Percentiles rank a stretch among this genome's conserved stretches.
Conservation (phyloP, 2,113 vertebrate species). For the Amphilophus citrinellus region DNA sequence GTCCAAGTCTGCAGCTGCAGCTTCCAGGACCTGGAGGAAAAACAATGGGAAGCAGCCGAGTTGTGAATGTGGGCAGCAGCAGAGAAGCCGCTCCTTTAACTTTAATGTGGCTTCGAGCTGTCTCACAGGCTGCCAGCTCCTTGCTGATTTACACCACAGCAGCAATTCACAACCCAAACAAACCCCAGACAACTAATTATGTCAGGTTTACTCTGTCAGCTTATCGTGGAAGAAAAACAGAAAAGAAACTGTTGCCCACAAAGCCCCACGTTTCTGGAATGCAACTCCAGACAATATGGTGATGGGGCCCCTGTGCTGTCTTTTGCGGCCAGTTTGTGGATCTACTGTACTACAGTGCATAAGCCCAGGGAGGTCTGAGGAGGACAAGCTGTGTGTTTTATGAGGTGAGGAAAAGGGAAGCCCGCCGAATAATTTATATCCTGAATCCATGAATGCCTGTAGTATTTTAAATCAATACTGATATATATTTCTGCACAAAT, state of each 20-base stretch:
- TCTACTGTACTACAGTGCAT: slow-evolving; percentile 6
- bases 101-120: slow-evolving; percentile 72
- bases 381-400: slow-evolving; percentile 8
- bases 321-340: slow-evolving; percentile 37
- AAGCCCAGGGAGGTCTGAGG: slow-evolving; percentile 38
- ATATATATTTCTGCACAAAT: slow-evolving; percentile 13
- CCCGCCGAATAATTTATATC: neutral
- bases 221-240: slow-evolving; percentile 63
- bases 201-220: slow-evolving; percentile 65
- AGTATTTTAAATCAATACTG: neutral
- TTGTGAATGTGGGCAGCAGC: slow-evolving; percentile 47
- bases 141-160: slow-evolving; percentile 72
- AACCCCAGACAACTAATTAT: slow-evolving; percentile 67
- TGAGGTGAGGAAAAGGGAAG: neutral
- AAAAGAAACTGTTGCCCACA: slow-evolving; percentile 51
- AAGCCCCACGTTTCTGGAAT: slow-evolving; percentile 32
- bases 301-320: slow-evolving; percentile 19
- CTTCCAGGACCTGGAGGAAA: slow-evolving; percentile 54
- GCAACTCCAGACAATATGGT: slow-evolving; percentile 33
- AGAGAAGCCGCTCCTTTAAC: slow-evolving; percentile 34
- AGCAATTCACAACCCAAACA: slow-evolving; percentile 62
- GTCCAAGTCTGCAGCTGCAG: slow-evolving; percentile 34
- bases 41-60: slow-evolving; percentile 66
- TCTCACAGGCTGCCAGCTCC: slow-evolving; percentile 61
- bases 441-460: neutral